Evolutionary conservation across 2,113 vertebrate genomes (phyloP).

Genomic region (Astur gentilis): DNA sequence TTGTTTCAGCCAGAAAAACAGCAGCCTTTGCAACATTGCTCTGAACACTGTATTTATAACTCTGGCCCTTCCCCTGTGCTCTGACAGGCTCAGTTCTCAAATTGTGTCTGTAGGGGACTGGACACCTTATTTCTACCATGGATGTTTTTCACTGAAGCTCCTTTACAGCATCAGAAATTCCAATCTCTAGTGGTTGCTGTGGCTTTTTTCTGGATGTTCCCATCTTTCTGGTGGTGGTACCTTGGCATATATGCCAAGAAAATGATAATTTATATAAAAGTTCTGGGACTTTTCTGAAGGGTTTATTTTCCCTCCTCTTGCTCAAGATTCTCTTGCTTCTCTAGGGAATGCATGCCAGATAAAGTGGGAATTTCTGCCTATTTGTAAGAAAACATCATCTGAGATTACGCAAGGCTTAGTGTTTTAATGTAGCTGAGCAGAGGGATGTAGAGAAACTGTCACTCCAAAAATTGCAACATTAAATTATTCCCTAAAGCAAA

Average conservation of each 20-base stretch:
- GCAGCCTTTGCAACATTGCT: background rate
- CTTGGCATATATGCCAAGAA: background rate
- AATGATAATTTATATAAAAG: background rate
- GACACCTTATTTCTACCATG: background rate
- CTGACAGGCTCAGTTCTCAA: background rate
- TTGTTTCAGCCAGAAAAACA: background rate
- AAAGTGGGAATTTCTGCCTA: background rate
- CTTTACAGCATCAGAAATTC: background rate
- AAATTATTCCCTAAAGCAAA: background rate
- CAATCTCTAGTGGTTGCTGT: background rate
- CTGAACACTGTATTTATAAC: background rate
- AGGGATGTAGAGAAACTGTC: background rate
- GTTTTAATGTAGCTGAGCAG: background rate
- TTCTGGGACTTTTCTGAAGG: background rate
- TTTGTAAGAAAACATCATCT: background rate
- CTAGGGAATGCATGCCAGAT: background rate
- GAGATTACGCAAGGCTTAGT: background rate
- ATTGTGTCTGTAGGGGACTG: background rate
- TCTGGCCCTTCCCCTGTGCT: background rate
- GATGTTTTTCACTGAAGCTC: background rate
- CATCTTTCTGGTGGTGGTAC: background rate
- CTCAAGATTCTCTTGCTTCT: background rate
- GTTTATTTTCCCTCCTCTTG: background rate
- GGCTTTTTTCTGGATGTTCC: background rate
- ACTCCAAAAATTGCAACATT: background rate